phyloP scores from a whole-genome alignment of 2,888 invertebrate species.

The Athalia circularis region DNA sequence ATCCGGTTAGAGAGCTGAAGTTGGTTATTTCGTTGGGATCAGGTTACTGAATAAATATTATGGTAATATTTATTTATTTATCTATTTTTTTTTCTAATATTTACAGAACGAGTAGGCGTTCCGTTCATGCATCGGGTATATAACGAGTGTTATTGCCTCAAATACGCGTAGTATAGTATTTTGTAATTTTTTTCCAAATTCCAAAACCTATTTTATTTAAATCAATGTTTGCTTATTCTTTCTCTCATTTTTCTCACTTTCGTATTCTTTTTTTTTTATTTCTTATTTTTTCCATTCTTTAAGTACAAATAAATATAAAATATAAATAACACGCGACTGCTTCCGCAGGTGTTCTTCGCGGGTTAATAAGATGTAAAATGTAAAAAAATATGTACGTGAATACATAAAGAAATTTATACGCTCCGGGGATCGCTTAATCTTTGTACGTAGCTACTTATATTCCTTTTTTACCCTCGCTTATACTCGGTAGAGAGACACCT shows the following conservation, averaged over 20 bases:
- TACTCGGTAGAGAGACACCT: background rate
- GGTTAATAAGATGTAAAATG: too few relatives aligned
- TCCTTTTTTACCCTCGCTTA: background rate
- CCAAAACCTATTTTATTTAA: background rate
- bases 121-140: conserved; percentile 44
- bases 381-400: too few relatives aligned
- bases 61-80: conserved; percentile 59
- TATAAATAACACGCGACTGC: too few relatives aligned
- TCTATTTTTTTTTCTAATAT: conserved; percentile 52
- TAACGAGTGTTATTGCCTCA: too few relatives aligned
- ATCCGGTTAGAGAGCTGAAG: conserved; percentile 14
- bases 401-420: background rate
- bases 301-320: too few relatives aligned
- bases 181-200: conserved; percentile 5
- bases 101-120: conserved; percentile 61
- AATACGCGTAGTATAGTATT: conserved; percentile 3
- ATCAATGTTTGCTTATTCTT: too few relatives aligned
- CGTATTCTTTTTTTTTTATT: background rate
- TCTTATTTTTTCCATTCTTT: too few relatives aligned
- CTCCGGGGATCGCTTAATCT: background rate
- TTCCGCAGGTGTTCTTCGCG: too few relatives aligned
- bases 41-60: conserved; percentile 37
- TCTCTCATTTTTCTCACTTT: background rate
- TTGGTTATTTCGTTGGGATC: conserved; percentile 2
- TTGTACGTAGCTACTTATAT: background rate